These are phyloP conservation scores for Bedellia somnulentella DNA, from an alignment of 2,888 invertebrate genomes.

Conservation along the genomic window DNA sequence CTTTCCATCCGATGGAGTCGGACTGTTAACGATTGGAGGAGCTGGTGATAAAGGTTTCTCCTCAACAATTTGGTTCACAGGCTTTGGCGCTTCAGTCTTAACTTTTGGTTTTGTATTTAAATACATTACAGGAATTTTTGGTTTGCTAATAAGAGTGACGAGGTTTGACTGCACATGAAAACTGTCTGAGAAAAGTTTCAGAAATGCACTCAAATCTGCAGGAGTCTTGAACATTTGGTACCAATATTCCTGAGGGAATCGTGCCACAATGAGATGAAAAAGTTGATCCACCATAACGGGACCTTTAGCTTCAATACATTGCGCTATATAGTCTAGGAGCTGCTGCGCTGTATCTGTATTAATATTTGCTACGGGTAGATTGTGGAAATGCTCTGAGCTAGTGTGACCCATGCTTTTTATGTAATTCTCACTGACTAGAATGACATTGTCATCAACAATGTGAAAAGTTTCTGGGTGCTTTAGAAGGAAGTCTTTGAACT, in stretches of 20 bases:
- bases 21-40: constrained; percentile 36
- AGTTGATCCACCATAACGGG: constrained; percentile 86
- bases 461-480: constrained; percentile 85
- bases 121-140: constrained; percentile 68
- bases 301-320: constrained; percentile 79
- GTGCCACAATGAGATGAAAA: constrained; percentile 77
- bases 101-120: constrained; percentile 50
- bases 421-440: constrained; percentile 72
- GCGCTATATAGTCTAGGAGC: constrained; percentile 78
- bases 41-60: constrained; percentile 35
- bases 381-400: constrained; percentile 67
- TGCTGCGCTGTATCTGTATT: constrained; percentile 84
- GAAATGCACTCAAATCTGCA: constrained; percentile 85
- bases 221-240: constrained; percentile 88
- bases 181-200: constrained; percentile 91
- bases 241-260: constrained; percentile 78
- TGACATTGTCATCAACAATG: constrained; percentile 82
- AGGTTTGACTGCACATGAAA: constrained; percentile 93
- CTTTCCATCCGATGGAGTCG: constrained; percentile 47
- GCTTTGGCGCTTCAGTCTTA: constrained; percentile 56
- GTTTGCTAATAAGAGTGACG: constrained; percentile 79
- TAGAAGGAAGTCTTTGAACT: constrained; percentile 86
- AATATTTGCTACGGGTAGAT: constrained; percentile 75
- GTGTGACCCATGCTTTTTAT: constrained; percentile 68
- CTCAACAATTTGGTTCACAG: constrained; percentile 28